Evolutionary conservation across 2,888 invertebrate genomes (phyloP).

Genomic region (Mythimna albipuncta): DNA sequence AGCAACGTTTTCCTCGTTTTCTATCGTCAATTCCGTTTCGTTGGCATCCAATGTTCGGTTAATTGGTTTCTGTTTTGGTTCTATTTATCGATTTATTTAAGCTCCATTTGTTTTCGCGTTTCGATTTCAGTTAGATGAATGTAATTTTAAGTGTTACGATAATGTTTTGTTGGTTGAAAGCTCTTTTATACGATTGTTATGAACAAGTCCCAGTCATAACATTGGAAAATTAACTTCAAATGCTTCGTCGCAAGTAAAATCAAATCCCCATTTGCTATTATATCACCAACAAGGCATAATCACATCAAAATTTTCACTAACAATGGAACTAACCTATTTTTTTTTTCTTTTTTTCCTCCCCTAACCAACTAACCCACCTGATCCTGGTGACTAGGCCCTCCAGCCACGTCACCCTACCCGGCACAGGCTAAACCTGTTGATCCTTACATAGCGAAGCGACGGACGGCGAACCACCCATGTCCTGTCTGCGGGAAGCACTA

Average conservation of each 20-base stretch:
- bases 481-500: constrained; percentile 99
- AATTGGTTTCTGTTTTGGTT: constrained; percentile 69
- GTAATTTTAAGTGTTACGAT: constrained; percentile 66
- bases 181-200: constrained; percentile 37
- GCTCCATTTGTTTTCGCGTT: constrained; percentile 65
- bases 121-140: constrained; percentile 42
- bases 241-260: neutral
- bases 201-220: constrained; percentile 3
- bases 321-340: constrained; percentile 82
- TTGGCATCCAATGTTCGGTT: constrained; percentile 66
- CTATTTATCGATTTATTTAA: constrained; percentile 64
- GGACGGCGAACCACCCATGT: constrained; percentile 98
- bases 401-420: constrained; percentile 92
- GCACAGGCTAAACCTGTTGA: constrained; percentile 92
- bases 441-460: constrained; percentile 97
- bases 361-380: constrained; percentile 88
- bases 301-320: constrained; percentile 69
- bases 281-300: constrained; percentile 40
- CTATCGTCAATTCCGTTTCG: constrained; percentile 76
- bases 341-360: constrained; percentile 73
- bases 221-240: neutral
- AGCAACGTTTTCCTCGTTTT: constrained; percentile 84
- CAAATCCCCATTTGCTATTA: neutral
- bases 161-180: constrained; percentile 62
- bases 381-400: constrained; percentile 91